Conservation (phyloP, 2,113 vertebrate genomes). For the Etheostoma spectabile region DNA sequence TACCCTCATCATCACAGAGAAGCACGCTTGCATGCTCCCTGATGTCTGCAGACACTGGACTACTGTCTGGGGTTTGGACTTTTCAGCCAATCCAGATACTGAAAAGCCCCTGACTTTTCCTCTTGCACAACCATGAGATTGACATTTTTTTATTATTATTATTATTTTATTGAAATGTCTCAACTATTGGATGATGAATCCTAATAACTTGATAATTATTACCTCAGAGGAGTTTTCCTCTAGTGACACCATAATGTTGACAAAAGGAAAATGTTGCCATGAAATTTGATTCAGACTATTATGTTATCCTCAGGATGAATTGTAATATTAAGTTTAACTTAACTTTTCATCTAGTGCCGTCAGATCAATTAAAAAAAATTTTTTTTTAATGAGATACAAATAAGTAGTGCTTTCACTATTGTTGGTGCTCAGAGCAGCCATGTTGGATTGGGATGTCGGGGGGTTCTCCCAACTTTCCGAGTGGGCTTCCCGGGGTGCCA, state of each 20-base stretch:
- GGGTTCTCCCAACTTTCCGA: too few relatives aligned
- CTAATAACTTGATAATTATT: neutral
- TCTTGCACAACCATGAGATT: neutral
- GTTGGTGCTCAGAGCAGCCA: too few relatives aligned
- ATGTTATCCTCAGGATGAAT: neutral
- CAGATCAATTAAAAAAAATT: too few relatives aligned
- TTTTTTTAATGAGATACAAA: too few relatives aligned
- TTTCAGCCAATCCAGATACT: neutral
- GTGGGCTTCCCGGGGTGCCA: too few relatives aligned
- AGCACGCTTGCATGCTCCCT: neutral
- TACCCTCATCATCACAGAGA: neutral
- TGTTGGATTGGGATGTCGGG: too few relatives aligned
- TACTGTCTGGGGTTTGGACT: neutral
- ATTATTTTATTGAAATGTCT: neutral
- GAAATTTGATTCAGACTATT: neutral
- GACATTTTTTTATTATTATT: neutral
- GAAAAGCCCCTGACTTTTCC: too few relatives aligned
- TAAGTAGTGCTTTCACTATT: too few relatives aligned
- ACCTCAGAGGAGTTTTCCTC: neutral
- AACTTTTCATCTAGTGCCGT: too few relatives aligned
- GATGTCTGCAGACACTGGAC: neutral
- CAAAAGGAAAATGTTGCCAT: neutral
- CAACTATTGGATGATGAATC: neutral
- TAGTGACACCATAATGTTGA: neutral
- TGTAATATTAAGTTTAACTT: neutral